A percentile compares a stretch with the other conserved stretches of the same genome.
These are phyloP conservation scores for Alcis repandata DNA, from an alignment of 2,888 invertebrate genomes.

Conservation along the genomic window DNA sequence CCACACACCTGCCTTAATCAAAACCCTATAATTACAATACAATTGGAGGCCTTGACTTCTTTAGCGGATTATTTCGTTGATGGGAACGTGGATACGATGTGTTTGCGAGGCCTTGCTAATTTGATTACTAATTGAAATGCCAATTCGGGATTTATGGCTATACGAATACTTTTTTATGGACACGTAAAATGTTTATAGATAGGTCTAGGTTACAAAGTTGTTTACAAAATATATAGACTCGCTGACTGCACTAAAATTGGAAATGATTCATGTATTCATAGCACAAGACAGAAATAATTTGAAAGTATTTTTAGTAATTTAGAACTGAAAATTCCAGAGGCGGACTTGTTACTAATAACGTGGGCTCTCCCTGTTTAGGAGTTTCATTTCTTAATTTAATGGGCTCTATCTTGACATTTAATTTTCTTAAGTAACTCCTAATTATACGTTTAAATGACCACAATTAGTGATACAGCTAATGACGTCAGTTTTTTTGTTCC, in stretches of 20 bases:
- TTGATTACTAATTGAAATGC: conserved; percentile 25
- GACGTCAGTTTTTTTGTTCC: too few species aligned
- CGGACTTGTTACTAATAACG: background rate
- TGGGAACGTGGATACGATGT: conserved; percentile 59
- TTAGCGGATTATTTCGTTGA: conserved; percentile 56
- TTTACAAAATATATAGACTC: background rate
- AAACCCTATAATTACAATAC: conserved; percentile 58
- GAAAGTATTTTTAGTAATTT: too few species aligned
- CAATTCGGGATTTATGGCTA: conserved; percentile 12
- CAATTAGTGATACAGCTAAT: too few species aligned
- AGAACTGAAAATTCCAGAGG: background rate
- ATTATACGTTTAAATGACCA: too few species aligned
- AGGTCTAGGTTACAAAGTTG: conserved; percentile 9
- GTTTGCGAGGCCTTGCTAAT: conserved; percentile 54
- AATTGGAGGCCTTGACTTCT: conserved; percentile 64
- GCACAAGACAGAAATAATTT: too few species aligned
- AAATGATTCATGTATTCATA: background rate
- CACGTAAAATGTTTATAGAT: conserved; percentile 9
- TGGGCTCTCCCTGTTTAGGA: too few species aligned
- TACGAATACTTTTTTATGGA: background rate
- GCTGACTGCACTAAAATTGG: too few species aligned
- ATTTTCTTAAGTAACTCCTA: too few species aligned
- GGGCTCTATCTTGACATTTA: too few species aligned
- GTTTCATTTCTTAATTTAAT: too few species aligned
- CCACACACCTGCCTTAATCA: conserved; percentile 51